Percentiles rank a stretch among this genome's conserved stretches.
Conservation (phyloP, 1,140 invertebrate genomes). For the Stegodyphus mimosarum region DNA sequence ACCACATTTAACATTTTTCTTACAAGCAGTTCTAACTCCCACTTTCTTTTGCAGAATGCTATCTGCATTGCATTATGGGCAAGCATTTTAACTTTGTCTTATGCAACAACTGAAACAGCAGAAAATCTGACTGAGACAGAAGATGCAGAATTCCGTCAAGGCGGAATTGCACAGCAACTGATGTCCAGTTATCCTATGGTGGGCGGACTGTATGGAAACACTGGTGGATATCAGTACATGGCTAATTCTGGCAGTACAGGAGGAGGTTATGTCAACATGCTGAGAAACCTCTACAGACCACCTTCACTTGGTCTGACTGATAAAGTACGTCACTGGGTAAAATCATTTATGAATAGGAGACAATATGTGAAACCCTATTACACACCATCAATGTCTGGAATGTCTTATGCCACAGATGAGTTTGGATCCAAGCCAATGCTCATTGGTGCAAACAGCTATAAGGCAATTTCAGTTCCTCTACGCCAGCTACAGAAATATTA, state of each 20-base stretch:
- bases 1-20: too few species aligned
- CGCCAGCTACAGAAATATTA: conserved; percentile 58
- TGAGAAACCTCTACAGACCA: conserved; percentile 48
- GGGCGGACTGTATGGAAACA: conserved; percentile 15
- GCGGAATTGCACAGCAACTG: conserved; percentile 43
- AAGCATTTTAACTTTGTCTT: too few species aligned
- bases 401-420: conserved; percentile 14
- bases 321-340: conserved; percentile 52
- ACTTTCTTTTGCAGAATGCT: too few species aligned
- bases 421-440: conserved; percentile 41
- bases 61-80: too few species aligned
- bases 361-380: conserved; percentile 54
- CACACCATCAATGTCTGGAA: conserved; percentile 9
- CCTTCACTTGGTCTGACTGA: conserved; percentile 35
- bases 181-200: background rate
- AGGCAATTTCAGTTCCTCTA: conserved; percentile 48
- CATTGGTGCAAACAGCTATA: conserved; percentile 21
- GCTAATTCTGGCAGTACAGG: background rate
- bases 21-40: too few species aligned
- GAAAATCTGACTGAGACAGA: conserved; percentile 31
- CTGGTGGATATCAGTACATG: conserved; percentile 16
- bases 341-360: conserved; percentile 49
- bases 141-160: conserved; percentile 49
- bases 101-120: background rate
- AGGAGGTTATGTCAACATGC: conserved; percentile 31